Percentiles rank a stretch among this genome's conserved stretches.
Evolutionary conservation across 92 coral and sea anemone species (phyloP).

Genomic region (Zoanthus solanderi): DNA sequence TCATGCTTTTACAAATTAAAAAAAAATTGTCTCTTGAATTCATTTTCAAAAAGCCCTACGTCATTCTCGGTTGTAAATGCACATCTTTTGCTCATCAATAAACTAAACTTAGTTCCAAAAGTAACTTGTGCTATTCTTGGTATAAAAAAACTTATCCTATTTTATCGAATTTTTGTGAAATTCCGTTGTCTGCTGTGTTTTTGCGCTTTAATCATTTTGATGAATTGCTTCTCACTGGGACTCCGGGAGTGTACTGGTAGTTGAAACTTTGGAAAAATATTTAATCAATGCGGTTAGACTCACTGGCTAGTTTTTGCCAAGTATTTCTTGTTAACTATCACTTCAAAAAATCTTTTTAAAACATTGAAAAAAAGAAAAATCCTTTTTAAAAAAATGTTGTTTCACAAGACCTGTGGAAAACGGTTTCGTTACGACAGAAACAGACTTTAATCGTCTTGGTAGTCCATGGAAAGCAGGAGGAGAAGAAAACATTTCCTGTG

Average conservation of each 20-base stretch:
- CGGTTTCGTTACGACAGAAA: background rate
- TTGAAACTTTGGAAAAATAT: too few species aligned
- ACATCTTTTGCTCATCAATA: too few species aligned
- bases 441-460: constrained; percentile 16
- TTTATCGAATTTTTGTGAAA: constrained; percentile 14
- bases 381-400: background rate
- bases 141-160: background rate
- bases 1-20: too few species aligned
- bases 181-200: constrained; percentile 41
- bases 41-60: too few species aligned
- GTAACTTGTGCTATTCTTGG: background rate
- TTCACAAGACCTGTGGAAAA: background rate
- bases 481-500: constrained; percentile 18
- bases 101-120: background rate
- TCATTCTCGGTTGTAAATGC: too few species aligned
- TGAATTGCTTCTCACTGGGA: constrained; percentile 21
- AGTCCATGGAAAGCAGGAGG: background rate
- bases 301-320: background rate
- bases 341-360: too few species aligned
- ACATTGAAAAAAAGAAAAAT: background rate
- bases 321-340: too few species aligned
- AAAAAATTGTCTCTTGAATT: too few species aligned
- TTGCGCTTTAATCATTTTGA: background rate
- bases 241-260: background rate
- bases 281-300: too few species aligned